Percentiles rank a stretch among this genome's conserved stretches.
phyloP scores from a whole-genome alignment of 2,797 vertebrate species.

The Remorina albescens region DNA sequence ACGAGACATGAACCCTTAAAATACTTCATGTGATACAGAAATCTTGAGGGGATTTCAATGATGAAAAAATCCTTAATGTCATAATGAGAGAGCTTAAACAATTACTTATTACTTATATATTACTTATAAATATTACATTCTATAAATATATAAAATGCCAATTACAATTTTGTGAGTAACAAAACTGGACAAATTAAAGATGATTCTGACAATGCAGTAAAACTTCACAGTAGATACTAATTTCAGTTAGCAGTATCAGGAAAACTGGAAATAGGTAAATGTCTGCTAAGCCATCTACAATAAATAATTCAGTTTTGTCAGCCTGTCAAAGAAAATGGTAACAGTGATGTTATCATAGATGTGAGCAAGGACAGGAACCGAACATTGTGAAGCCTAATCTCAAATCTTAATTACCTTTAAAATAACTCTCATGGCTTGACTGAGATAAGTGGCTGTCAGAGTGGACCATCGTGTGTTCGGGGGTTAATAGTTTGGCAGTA shows the following conservation, averaged over 20 bases:
- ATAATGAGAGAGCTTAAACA: slow-evolving; percentile 5
- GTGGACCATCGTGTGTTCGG: slow-evolving; percentile 33
- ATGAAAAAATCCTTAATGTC: slow-evolving; percentile 20
- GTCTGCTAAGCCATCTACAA: slow-evolving; percentile 2
- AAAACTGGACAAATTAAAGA: slow-evolving; percentile 20
- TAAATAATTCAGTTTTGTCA: slow-evolving; percentile 28
- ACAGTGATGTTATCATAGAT: slow-evolving; percentile 29
- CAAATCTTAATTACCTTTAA: slow-evolving; percentile 58
- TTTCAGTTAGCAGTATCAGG: slow-evolving; percentile 1
- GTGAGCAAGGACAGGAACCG: slow-evolving; percentile 20
- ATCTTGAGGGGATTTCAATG: slow-evolving; percentile 5
- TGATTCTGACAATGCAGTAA: neutral
- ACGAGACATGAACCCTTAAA: neutral
- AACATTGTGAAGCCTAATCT: slow-evolving; percentile 37
- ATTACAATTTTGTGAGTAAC: neutral
- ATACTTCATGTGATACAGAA: neutral
- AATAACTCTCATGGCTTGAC: slow-evolving; percentile 25
- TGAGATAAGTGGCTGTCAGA: slow-evolving; percentile 33
- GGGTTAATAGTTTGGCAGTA: slow-evolving; percentile 41
- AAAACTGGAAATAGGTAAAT: slow-evolving; percentile 18
- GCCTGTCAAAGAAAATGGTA: slow-evolving; percentile 15
- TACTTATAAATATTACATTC: too few relatives aligned
- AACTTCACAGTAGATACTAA: neutral
- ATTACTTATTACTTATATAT: too few relatives aligned
- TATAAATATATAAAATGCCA: slow-evolving; percentile 12